Percentiles rank a stretch among this genome's conserved stretches.
These are phyloP conservation scores for Carcinoscorpius rotundicauda DNA, from an alignment of 1,140 invertebrate genomes.

Conservation along the genomic window DNA sequence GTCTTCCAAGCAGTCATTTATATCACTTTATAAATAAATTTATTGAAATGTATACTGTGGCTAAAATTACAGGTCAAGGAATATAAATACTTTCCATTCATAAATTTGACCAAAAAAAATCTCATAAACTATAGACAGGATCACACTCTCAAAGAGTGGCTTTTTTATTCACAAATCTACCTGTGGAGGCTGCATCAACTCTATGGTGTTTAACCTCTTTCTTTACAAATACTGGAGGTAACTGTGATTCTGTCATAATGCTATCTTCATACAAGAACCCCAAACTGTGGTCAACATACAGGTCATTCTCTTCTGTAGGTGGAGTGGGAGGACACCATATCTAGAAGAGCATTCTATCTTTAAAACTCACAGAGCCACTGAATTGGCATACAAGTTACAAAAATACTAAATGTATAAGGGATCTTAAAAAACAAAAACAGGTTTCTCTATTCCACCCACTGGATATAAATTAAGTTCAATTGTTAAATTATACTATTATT, in stretches of 20 bases:
- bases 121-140: no score
- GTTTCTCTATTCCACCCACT: not conserved
- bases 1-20: no score
- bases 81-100: no score
- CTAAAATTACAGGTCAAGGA: no score
- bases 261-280: slow-evolving; percentile 71
- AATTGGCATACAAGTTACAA: slow-evolving; percentile 4
- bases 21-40: no score
- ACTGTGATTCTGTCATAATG: slow-evolving; percentile 64
- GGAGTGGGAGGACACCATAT: slow-evolving; percentile 93
- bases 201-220: slow-evolving; percentile 61
- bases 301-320: slow-evolving; percentile 72
- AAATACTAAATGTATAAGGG: slow-evolving; percentile 1
- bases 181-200: slow-evolving; percentile 41
- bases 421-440: not conserved
- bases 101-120: no score
- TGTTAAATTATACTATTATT: no score
- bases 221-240: slow-evolving; percentile 73
- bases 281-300: slow-evolving; percentile 75
- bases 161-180: not conserved
- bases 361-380: no score
- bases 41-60: no score
- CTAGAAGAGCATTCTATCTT: slow-evolving; percentile 38
- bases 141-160: no score
- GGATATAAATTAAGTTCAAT: no score